These are phyloP conservation scores for Cotesia congregata DNA, from an alignment of 2,888 invertebrate genomes.

Conservation along the genomic window DNA sequence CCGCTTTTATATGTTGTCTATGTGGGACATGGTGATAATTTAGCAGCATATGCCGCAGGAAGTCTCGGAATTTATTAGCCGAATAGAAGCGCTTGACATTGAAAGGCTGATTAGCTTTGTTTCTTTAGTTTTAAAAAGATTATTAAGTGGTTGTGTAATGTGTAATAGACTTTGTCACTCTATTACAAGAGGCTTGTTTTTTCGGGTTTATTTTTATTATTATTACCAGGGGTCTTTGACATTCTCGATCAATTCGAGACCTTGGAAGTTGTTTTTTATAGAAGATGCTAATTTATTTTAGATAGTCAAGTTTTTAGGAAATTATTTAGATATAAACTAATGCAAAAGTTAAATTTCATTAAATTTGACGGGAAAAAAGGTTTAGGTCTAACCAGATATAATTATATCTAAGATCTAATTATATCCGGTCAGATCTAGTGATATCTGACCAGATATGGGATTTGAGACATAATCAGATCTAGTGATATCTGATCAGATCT, in stretches of 20 bases:
- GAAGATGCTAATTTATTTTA: background rate
- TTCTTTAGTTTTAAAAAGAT: background rate
- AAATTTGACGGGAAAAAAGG: too few species aligned
- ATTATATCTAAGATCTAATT: too few species aligned
- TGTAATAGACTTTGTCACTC: too few species aligned
- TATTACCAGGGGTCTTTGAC: background rate
- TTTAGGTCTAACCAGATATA: too few species aligned
- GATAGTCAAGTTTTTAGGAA: too few species aligned
- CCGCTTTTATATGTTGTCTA: slow-evolving; percentile 38
- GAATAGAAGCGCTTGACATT: slow-evolving; percentile 19
- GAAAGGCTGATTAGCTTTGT: slow-evolving; percentile 6
- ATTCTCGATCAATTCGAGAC: background rate
- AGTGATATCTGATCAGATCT: too few species aligned
- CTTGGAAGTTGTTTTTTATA: background rate
- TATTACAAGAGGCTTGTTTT: background rate
- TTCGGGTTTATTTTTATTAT: background rate
- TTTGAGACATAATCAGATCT: too few species aligned
- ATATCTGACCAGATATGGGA: too few species aligned
- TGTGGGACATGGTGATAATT: slow-evolving; percentile 63
- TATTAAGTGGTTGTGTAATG: background rate
- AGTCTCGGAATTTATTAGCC: slow-evolving; percentile 49
- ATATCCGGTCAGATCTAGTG: too few species aligned
- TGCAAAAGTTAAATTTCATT: background rate
- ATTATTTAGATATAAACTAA: too few species aligned
- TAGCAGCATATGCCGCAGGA: slow-evolving; percentile 57